Percentiles rank a stretch among this genome's conserved stretches.
phyloP scores from a whole-genome alignment of 2,113 vertebrate genomes.

The Isurus oxyrinchus region DNA sequence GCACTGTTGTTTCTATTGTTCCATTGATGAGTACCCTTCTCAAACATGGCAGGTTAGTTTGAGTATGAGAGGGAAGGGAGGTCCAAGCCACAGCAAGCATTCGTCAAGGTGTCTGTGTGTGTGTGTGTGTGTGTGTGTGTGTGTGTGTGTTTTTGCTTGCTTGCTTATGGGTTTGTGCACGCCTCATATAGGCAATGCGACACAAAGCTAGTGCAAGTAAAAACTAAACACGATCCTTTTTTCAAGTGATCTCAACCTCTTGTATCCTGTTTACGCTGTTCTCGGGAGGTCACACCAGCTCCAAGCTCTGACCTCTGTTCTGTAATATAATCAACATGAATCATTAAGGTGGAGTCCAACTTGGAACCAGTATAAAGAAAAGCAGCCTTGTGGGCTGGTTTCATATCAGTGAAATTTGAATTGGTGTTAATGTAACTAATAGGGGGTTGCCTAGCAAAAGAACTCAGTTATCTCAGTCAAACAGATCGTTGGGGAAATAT shows the following conservation, averaged over 20 bases:
- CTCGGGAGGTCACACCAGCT: neutral
- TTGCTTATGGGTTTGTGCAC: neutral
- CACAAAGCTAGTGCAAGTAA: neutral
- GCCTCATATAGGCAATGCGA: neutral
- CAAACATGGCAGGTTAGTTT: neutral
- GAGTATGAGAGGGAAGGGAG: neutral
- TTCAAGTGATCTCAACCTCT: neutral
- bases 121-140: neutral
- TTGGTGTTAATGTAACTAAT: neutral
- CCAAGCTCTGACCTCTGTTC: slow-evolving; percentile 7
- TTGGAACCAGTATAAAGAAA: slow-evolving; percentile 2
- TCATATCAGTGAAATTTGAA: slow-evolving; percentile 14
- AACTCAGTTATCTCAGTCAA: slow-evolving; percentile 15
- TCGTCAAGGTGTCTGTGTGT: neutral
- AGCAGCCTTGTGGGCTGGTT: neutral
- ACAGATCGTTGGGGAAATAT: slow-evolving; percentile 5
- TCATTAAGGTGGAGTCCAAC: neutral
- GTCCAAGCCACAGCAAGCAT: neutral
- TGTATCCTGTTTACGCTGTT: neutral
- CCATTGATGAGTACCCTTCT: neutral
- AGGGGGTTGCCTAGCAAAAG: neutral
- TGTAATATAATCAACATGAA: neutral
- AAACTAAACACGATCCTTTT: neutral
- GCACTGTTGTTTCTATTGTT: neutral
- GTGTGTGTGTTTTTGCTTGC: neutral